A percentile compares a stretch with the other conserved stretches of the same genome.
Conservation (phyloP, 2,113 vertebrate species). For the Saguinus midas region DNA sequence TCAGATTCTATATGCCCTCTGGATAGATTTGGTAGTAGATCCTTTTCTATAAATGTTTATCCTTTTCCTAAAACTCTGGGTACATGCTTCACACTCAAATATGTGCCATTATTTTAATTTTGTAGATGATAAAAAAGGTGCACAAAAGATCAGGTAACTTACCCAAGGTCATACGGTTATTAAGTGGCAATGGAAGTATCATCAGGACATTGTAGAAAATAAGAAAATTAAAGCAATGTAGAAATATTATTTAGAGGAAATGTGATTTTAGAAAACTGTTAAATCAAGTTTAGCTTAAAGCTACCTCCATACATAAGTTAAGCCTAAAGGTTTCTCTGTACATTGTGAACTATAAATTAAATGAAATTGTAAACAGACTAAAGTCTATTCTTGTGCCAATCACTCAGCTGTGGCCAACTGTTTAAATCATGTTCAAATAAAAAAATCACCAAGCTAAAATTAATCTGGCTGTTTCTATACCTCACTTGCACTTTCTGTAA, state of each 20-base stretch:
- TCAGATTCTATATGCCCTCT: not conserved
- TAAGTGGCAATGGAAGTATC: not conserved
- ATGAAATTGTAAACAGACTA: too few species aligned
- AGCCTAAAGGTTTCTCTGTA: too few species aligned
- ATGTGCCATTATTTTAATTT: not conserved
- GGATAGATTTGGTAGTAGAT: not conserved
- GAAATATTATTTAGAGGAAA: not conserved
- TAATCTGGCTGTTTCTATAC: too few species aligned
- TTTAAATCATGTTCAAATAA: too few species aligned
- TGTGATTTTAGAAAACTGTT: not conserved
- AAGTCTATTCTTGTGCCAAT: too few species aligned
- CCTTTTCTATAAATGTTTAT: slow-evolving; percentile 13
- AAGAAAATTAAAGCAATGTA: not conserved
- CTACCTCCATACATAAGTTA: too few species aligned
- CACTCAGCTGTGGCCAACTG: too few species aligned
- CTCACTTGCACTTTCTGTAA: too few species aligned
- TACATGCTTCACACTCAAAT: not conserved
- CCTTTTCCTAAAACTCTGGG: not conserved
- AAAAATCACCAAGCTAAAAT: too few species aligned
- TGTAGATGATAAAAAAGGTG: not conserved
- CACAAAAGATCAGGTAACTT: not conserved
- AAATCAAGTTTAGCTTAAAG: too few species aligned
- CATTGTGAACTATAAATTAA: too few species aligned
- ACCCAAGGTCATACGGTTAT: not conserved
- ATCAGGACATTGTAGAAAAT: not conserved